A percentile compares a stretch with the other conserved stretches of the same genome.
Conservation (phyloP, 92 coral and sea anemone species). For the Pocillopora meandrina region DNA sequence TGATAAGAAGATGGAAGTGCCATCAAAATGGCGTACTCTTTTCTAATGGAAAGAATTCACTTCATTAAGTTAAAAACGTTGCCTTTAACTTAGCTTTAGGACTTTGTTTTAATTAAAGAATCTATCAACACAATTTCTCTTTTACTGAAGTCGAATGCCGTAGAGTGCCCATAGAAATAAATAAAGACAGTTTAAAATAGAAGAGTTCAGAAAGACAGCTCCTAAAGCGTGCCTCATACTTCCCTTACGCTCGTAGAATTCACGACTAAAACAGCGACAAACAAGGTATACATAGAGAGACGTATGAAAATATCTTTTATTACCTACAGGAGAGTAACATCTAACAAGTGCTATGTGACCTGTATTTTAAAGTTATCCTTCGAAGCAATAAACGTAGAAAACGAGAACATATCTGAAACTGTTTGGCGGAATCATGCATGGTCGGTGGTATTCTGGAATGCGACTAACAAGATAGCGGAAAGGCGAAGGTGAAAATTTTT, state of each 20-base stretch:
- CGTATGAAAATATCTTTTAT: background rate
- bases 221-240: background rate
- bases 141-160: background rate
- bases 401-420: background rate
- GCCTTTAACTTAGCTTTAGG: background rate
- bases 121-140: background rate
- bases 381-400: background rate
- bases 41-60: background rate
- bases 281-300: background rate
- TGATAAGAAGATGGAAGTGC: too few species aligned
- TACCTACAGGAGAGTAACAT: slow-evolving; percentile 5
- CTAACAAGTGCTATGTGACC: background rate
- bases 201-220: background rate
- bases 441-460: slow-evolving; percentile 15
- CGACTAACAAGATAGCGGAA: slow-evolving; percentile 42
- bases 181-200: background rate
- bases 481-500: slow-evolving; percentile 36
- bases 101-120: background rate
- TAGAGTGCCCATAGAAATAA: background rate
- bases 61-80: background rate
- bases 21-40: too few species aligned
- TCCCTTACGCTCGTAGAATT: background rate
- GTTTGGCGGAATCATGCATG: background rate
- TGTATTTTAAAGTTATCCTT: background rate
- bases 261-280: background rate